phyloP scores from a whole-genome alignment of 2,888 invertebrate species.

The Blastobasis adustella region DNA sequence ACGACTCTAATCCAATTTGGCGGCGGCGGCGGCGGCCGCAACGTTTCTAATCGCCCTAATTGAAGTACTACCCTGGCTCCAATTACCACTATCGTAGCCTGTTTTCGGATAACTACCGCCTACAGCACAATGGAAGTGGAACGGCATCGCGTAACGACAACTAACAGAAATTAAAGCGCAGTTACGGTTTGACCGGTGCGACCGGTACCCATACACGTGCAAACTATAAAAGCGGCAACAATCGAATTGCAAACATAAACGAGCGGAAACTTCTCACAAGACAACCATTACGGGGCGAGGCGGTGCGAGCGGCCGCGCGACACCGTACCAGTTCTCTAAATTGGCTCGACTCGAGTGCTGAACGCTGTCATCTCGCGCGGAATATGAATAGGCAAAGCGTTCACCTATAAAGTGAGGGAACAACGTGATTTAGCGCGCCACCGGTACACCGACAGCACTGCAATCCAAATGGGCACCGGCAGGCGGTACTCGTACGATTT shows the following conservation, averaged over 20 bases:
- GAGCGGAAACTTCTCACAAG: slow-evolving; percentile 34
- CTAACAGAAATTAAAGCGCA: no score
- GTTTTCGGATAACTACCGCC: slow-evolving; percentile 24
- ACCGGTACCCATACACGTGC: neutral
- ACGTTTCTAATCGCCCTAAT: slow-evolving; percentile 47
- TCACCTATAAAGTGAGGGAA: slow-evolving; percentile 28
- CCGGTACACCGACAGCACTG: slow-evolving; percentile 5
- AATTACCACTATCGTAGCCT: slow-evolving; percentile 39
- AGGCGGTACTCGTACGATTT: no score
- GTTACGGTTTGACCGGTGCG: neutral
- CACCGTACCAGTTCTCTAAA: slow-evolving; percentile 34
- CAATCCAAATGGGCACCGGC: no score
- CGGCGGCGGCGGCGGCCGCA: slow-evolving; percentile 25
- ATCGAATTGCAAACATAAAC: slow-evolving; percentile 29
- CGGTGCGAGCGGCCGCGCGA: slow-evolving; percentile 2
- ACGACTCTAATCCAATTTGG: slow-evolving; percentile 40
- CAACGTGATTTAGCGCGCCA: slow-evolving; percentile 26
- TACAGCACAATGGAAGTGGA: neutral
- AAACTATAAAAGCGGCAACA: slow-evolving; percentile 24
- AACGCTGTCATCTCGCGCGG: slow-evolving; percentile 29
- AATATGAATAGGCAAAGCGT: slow-evolving; percentile 30
- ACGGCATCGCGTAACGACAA: no score
- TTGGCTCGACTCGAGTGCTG: slow-evolving; percentile 29
- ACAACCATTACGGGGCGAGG: slow-evolving; percentile 28
- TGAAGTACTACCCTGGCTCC: slow-evolving; percentile 38